Base-by-base conservation (phyloP, 2,113 vertebrate genomes). In the Ceyx melanurus region DNA sequence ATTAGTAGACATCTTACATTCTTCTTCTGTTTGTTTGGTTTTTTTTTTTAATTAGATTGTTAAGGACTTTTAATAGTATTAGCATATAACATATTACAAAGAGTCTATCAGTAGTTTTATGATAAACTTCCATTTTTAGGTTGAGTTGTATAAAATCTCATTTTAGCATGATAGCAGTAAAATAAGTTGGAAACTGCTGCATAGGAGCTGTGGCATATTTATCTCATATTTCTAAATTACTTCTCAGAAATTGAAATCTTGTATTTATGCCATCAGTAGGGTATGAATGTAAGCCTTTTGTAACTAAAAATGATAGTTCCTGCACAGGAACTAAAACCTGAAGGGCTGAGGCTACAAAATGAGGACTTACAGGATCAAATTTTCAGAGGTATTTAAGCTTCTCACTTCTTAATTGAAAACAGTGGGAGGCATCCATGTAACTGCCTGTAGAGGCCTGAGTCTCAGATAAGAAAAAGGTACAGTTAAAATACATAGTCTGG, bases 71-170 rank as follows among this genome's bases (percentile, higher is more conserved):
- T 29, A 78, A 84, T 88, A 88, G 53, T 53, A 86, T 86, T 84
- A 74, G 17, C 45, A 68, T 75, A 57, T 56, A 92, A 51, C 50
- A 58, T 78, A 67, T 74, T 77, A 61, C 45, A 86, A 53, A 82
- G 64, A 53, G 57, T 94, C 83, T 70, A 86, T 84, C 88, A 90
- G 43, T 35, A 75, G 18, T 67, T 83, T 77, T 68, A 6, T 61
- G 86, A 90, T 73, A 89, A 95, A 78, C 58, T 86, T 88, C 60
- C 53, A 68, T 54, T 96, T 94, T 92, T 72, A 83, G 68, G 61
- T 61, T 90, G n/a, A 37, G 42, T 81, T 90, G 53, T 92, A 95
- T 92, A 93, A 96, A 94, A 94, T 89, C 90, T 96, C 81, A 95
- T 95, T 96, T 95, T 78, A 79, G 66, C 50, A 54, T 84, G 83